Evolutionary conservation across 2,888 invertebrate species (phyloP).

Genomic region (Loripinus fragilis): DNA sequence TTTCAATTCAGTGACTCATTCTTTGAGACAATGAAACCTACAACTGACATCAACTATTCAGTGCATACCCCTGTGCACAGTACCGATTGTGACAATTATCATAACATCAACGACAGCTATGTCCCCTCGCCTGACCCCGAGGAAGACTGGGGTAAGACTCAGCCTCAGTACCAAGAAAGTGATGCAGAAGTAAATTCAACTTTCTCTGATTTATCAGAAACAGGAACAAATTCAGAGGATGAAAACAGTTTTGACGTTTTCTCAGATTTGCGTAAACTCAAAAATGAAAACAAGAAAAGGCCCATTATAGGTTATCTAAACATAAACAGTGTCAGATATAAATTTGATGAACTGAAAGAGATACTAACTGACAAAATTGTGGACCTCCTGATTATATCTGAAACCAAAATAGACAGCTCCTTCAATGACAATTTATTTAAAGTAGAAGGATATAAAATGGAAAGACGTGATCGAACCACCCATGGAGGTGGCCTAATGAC

Average conservation of each 20-base stretch:
- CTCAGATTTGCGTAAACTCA: too few relatives aligned
- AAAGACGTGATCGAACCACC: too few relatives aligned
- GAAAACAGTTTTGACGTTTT: background rate
- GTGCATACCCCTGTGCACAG: background rate
- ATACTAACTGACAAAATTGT: too few relatives aligned
- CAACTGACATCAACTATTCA: background rate
- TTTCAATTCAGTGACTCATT: background rate
- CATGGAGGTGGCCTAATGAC: too few relatives aligned
- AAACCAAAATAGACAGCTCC: too few relatives aligned
- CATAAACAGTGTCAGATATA: too few relatives aligned
- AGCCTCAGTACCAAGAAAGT: background rate
- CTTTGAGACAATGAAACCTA: background rate
- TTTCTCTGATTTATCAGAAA: background rate
- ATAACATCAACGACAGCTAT: background rate
- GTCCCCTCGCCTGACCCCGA: background rate
- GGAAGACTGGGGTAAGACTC: background rate
- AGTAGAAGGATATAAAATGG: too few relatives aligned
- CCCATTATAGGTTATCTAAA: too few relatives aligned
- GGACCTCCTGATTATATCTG: too few relatives aligned
- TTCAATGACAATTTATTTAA: too few relatives aligned
- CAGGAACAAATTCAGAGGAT: background rate
- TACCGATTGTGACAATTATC: background rate
- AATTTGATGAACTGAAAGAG: too few relatives aligned
- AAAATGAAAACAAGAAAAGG: too few relatives aligned
- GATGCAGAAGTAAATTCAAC: background rate